Evolutionary conservation across 2,797 vertebrate genomes (phyloP).

Genomic region (Notolabrus celidotus): DNA sequence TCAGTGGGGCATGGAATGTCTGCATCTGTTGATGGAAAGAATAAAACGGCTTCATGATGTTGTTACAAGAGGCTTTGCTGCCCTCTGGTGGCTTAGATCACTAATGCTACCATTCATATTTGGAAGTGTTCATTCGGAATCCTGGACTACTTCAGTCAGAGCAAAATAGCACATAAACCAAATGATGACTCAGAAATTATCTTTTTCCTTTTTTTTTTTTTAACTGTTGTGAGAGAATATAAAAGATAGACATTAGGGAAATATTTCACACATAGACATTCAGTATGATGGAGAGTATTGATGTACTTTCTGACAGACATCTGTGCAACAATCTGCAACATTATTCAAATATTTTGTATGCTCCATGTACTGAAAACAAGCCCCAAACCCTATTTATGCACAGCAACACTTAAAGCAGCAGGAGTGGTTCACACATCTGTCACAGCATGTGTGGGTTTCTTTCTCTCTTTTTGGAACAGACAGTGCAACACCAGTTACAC

Average conservation of each 20-base stretch:
- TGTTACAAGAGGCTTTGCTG: slow-evolving; percentile 4
- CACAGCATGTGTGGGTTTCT: neutral
- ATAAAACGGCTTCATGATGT: neutral
- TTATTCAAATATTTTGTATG: neutral
- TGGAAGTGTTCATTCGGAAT: neutral
- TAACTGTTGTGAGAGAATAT: neutral
- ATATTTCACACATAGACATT: neutral
- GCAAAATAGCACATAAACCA: neutral
- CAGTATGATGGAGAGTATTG: neutral
- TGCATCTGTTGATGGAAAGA: slow-evolving; percentile 55
- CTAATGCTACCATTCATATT: neutral
- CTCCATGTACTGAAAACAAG: neutral
- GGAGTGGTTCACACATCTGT: neutral
- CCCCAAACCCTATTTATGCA: neutral
- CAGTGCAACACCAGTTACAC: slow-evolving; percentile 11
- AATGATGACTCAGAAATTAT: neutral
- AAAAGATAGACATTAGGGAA: no score
- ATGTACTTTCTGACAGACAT: neutral
- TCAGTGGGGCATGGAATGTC: slow-evolving; percentile 11
- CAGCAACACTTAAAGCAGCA: neutral
- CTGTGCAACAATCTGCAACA: neutral
- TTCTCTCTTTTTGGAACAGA: neutral
- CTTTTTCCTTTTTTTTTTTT: neutral
- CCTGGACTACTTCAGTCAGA: neutral
- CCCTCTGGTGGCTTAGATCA: slow-evolving; percentile 6